These are phyloP conservation scores for Camponotus floridanus DNA, from an alignment of 1,140 invertebrate species.

Conservation along the genomic window DNA sequence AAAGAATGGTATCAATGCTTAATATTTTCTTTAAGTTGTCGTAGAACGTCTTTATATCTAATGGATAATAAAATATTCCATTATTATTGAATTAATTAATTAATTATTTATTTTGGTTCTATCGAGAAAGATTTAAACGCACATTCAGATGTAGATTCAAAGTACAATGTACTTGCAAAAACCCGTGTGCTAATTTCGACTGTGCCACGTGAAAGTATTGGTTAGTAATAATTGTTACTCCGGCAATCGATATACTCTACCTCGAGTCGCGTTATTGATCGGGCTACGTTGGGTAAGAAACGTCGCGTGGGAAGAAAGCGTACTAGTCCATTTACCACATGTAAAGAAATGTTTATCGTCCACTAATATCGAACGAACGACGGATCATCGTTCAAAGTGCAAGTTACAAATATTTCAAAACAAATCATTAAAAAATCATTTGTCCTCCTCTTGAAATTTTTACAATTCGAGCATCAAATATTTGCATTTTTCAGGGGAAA, in stretches of 20 bases:
- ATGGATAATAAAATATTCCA: background rate
- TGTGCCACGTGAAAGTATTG: conserved; percentile 57
- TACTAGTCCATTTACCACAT: conserved; percentile 67
- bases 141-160: conserved; percentile 10
- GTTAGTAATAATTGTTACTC: conserved; percentile 73
- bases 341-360: conserved; percentile 68
- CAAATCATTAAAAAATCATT: too few species aligned
- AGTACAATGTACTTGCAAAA: background rate
- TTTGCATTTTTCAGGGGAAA: too few species aligned
- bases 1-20: background rate
- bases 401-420: too few species aligned
- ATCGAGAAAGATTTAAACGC: background rate
- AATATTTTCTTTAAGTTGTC: conserved; percentile 3
- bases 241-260: conserved; percentile 70
- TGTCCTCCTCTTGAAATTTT: too few species aligned
- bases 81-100: conserved; percentile 2
- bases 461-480: too few species aligned
- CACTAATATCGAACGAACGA: background rate
- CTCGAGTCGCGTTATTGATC: conserved; percentile 72
- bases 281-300: conserved; percentile 72
- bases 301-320: conserved; percentile 76
- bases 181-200: conserved; percentile 48
- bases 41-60: background rate
- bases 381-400: conserved; percentile 19
- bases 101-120: background rate